Conservation (phyloP, 2,888 invertebrate genomes). For the Acrobasis consociella region DNA sequence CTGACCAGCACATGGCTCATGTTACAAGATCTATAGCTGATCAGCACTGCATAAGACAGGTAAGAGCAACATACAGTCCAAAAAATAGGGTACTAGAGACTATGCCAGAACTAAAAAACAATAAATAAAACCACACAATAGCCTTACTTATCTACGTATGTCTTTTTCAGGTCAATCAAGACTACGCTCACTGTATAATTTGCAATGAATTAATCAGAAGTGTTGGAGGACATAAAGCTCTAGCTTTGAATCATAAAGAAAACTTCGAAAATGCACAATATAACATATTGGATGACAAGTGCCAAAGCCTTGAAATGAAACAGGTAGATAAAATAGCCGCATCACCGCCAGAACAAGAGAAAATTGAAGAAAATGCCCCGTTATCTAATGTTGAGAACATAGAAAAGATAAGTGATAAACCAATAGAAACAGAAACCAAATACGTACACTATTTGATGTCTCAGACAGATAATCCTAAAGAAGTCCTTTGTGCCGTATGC, state of each 20-base stretch:
- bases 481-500: neutral
- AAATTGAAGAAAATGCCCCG: neutral
- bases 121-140: too few species aligned
- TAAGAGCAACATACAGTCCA: conserved; percentile 26
- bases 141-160: too few species aligned
- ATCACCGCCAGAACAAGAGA: neutral
- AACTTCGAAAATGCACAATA: neutral
- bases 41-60: conserved; percentile 37
- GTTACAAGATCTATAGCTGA: conserved; percentile 34
- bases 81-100: too few species aligned
- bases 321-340: neutral
- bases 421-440: neutral
- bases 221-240: neutral
- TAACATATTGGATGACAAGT: neutral
- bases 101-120: too few species aligned
- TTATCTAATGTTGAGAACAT: neutral
- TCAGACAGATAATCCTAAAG: neutral
- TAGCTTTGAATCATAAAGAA: neutral
- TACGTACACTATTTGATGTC: neutral
- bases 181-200: conserved; percentile 37
- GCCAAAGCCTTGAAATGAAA: neutral
- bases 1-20: conserved; percentile 32
- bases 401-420: neutral
- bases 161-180: conserved; percentile 34
- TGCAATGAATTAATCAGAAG: conserved; percentile 36